A percentile compares a stretch with the other conserved stretches of the same genome.
Conservation (phyloP, 2,797 vertebrate species). For the Poecilia velifera region DNA sequence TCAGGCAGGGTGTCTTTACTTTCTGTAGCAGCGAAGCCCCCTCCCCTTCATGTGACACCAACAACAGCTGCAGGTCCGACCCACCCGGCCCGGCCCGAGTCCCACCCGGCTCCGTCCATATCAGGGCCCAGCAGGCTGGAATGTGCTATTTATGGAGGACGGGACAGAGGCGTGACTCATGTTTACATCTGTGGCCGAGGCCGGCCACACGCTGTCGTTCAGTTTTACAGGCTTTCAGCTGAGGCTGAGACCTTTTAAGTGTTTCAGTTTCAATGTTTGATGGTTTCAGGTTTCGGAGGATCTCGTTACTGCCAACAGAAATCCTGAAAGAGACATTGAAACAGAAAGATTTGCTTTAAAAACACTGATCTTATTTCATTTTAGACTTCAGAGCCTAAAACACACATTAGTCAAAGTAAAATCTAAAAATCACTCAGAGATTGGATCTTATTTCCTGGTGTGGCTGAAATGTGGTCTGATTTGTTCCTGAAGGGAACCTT, state of each 20-base stretch:
- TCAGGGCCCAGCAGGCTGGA: constrained; percentile 46
- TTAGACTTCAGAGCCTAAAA: background rate
- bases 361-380: background rate
- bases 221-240: constrained; percentile 1
- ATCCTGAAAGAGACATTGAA: background rate
- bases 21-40: constrained; percentile 26
- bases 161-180: background rate
- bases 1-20: constrained; percentile 41
- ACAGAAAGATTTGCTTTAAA: background rate
- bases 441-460: background rate
- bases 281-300: constrained; percentile 6
- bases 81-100: constrained; percentile 8
- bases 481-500: background rate
- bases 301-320: background rate
- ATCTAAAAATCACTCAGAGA: background rate
- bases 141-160: constrained; percentile 67
- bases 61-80: constrained; percentile 67
- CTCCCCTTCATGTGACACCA: constrained; percentile 68
- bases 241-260: background rate
- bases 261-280: constrained; percentile 4
- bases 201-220: background rate
- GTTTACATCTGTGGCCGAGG: constrained; percentile 2
- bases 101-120: constrained; percentile 47
- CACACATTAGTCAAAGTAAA: background rate
- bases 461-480: background rate